These are phyloP conservation scores for Drosophila kohkoa DNA, from an alignment of 1,140 invertebrate genomes.

Conservation along the genomic window DNA sequence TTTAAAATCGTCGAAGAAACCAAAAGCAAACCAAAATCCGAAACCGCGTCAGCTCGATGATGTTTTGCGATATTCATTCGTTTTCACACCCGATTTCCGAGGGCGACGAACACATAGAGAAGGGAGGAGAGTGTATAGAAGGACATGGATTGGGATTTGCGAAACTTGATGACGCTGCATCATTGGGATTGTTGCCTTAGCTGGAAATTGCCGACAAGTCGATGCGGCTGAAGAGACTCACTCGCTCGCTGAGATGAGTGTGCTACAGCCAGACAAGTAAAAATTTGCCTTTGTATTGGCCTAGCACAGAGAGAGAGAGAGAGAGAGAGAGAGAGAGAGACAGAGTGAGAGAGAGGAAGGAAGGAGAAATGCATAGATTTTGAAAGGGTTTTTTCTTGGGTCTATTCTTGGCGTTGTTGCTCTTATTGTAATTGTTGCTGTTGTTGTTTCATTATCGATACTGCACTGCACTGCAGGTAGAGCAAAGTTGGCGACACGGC, in stretches of 20 bases:
- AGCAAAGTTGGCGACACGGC: constrained; percentile 39
- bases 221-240: constrained; percentile 22
- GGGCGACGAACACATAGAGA: too few species aligned
- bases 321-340: background rate
- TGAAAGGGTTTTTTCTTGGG: constrained; percentile 27
- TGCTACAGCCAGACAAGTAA: constrained; percentile 27
- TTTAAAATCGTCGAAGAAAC: background rate
- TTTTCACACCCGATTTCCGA: background rate
- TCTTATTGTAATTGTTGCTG: constrained; percentile 6
- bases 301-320: background rate
- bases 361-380: background rate
- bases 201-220: constrained; percentile 41
- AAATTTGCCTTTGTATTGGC: constrained; percentile 12
- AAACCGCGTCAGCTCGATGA: constrained; percentile 4
- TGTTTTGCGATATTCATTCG: constrained; percentile 1
- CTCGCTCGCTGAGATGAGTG: background rate
- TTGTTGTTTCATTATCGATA: constrained; percentile 33
- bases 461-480: constrained; percentile 22
- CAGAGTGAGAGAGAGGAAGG: background rate
- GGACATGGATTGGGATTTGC: constrained; percentile 16
- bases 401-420: constrained; percentile 1
- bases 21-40: constrained; percentile 12
- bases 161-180: constrained; percentile 35
- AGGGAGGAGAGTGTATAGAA: background rate
- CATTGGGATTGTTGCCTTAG: constrained; percentile 43